A percentile compares a stretch with the other conserved stretches of the same genome.
phyloP scores from a whole-genome alignment of 37 sponge, comb jelly and placozoan genomes.

The Cliona cf. orientalis region DNA sequence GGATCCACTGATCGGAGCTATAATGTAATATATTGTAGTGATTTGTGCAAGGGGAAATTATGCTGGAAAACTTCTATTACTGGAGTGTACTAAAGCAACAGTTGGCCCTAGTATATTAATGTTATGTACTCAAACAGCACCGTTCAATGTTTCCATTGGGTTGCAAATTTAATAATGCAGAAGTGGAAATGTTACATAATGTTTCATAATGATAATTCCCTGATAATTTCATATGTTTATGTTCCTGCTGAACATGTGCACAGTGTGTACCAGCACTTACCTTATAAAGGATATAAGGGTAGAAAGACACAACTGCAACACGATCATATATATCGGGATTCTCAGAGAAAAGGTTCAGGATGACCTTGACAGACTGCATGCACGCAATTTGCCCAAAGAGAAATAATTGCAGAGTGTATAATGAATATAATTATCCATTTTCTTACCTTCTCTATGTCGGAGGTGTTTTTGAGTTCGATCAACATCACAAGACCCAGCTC shows the following conservation, averaged over 20 bases:
- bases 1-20: too few relatives aligned
- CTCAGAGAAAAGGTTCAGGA: slow-evolving; percentile 40
- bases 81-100: too few relatives aligned
- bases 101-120: too few relatives aligned
- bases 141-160: too few relatives aligned
- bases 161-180: too few relatives aligned
- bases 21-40: too few relatives aligned
- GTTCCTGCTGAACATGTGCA: not conserved
- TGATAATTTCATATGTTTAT: not conserved
- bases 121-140: too few relatives aligned
- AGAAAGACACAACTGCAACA: slow-evolving; percentile 59
- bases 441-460: too few relatives aligned
- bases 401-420: not conserved
- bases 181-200: not conserved
- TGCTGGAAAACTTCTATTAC: too few relatives aligned
- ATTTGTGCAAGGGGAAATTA: too few relatives aligned
- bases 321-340: slow-evolving; percentile 17
- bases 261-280: not conserved
- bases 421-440: not conserved
- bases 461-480: slow-evolving; percentile 48
- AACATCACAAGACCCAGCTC: slow-evolving; percentile 49
- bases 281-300: slow-evolving; percentile 46
- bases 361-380: slow-evolving; percentile 17
- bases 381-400: not conserved
- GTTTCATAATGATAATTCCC: not conserved